These are phyloP conservation scores for Peromyscus melanophrys DNA, from an alignment of 2,797 vertebrate genomes.

Conservation along the genomic window DNA sequence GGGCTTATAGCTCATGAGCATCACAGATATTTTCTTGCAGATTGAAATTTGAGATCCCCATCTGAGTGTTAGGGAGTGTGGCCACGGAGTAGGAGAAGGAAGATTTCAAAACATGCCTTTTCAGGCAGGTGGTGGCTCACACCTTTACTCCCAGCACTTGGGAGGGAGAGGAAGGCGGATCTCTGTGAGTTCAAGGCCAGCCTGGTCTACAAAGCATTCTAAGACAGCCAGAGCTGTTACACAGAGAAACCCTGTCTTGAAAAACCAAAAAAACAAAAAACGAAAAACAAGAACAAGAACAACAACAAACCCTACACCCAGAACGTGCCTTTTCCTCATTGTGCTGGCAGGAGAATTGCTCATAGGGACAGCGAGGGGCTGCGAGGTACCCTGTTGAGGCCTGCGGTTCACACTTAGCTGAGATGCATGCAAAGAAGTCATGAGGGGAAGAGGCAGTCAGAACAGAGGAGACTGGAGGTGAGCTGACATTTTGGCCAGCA, in stretches of 20 bases:
- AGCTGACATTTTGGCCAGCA: too few relatives aligned
- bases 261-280: neutral
- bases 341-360: neutral
- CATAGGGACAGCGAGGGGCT: fast-evolving
- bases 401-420: neutral
- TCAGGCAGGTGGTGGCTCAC: neutral
- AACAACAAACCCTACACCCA: neutral
- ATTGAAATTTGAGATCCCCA: neutral
- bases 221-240: neutral
- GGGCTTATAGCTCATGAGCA: neutral
- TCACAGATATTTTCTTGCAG: neutral
- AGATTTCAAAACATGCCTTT: neutral
- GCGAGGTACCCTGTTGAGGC: neutral
- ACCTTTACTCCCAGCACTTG: neutral
- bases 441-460: neutral
- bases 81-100: neutral
- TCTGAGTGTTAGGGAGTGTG: neutral
- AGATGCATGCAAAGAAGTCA: neutral
- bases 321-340: neutral
- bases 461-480: neutral
- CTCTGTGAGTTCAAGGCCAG: neutral
- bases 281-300: neutral
- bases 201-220: neutral
- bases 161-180: neutral
- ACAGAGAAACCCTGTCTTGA: neutral